Base-by-base conservation (phyloP, 1,140 invertebrate genomes). In the Anadara kagoshimensis region DNA sequence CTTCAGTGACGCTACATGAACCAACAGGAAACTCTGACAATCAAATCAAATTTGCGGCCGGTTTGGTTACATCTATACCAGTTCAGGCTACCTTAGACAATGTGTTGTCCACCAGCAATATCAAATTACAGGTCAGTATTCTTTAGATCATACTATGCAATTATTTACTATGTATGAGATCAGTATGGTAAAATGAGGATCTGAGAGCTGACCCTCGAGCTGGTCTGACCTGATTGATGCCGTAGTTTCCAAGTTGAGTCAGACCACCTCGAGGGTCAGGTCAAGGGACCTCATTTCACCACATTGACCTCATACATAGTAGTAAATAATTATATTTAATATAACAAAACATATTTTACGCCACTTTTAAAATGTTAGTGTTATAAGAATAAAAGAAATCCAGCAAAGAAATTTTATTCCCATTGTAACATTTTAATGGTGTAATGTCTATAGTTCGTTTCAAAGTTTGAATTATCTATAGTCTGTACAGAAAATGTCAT, bases 41-140 rank as follows among this genome's bases (percentile, higher is more conserved):
- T 64, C 93, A 95, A 10, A 87, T 97, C n/a, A 97, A 97, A 87
- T 97, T 98, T 84, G 96, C 96, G 22, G 96, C 97, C 0, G 97
- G 97, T 0, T 91, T 98, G 0, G 93, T 98, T 29, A 92, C 96
- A 44, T 95, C 94, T 22, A 93, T 98, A 36, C 93, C 93, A 12
- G 90, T 98, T 47, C 95, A 97, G 82, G 95, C 95, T 0, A 95
- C 96, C 86, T 92, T 98, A 71, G 91, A 93, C 56, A 94, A 97
- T 90, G 90, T 98, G 57, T 91, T 92, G 24, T 93, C 95, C 87
- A 90, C 94, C 3, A 89, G 89, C 69, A 91, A 93, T 70, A 90
- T 98, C 61, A 91, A 95, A 69, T 92, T 98, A 36, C 94, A 94
- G 89, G 92, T 98, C 74, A 73, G 58, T 63, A 11, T 18, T 3